Evolutionary conservation across 2,797 vertebrate species (phyloP), one percentile per base, ranked within the genome.

Genomic region (Odontamblyopus lacepedii): DNA sequence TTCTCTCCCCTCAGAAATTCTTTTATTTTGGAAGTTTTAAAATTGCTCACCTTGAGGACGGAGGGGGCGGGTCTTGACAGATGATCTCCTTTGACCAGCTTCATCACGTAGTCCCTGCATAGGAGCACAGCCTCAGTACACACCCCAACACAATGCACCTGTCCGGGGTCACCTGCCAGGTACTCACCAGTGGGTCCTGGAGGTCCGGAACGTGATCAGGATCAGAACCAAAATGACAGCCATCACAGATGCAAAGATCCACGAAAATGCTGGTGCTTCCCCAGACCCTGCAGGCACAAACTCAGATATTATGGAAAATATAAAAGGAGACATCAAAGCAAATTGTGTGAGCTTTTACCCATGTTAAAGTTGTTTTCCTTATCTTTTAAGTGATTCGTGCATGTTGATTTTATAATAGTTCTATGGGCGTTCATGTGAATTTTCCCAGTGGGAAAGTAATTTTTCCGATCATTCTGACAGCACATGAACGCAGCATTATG

Each of bases 61-160:
- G 83, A 92, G 0, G 83, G 64, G 4, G 27, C 65, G 1, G 89
- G 89, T 53, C 84, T 70, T 0, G 90, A 89, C 1, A 89, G 6
- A 0, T 74, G 78, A 0, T 56, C 75, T 23, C 78, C 80, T 72
- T 0, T 78, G 50, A 91, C 59, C 56, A 29, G 74, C 53, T 69
- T 75, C 0, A 70, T 61, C 0, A 76, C 64, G 59, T 78, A 79
- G 61, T 81, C 15, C 85, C 89, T 92, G 15, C 23, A 71, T 23
- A 71, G n/a, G 35, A 63, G 29, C 62, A 63, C 23, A 57, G 23
- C n/a, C 9, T 57, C 23, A 57, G 23, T 3, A 57, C 23, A 56
- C 4, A 18, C 18, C 19, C 53, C n/a, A 55, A 7, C 53, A 23
- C n/a, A 55, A 0, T 8, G 6, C 51, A 19, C 6, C 18, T 6